A percentile compares a stretch with the other conserved stretches of the same genome.
Evolutionary conservation across 2,888 invertebrate species (phyloP).

Genomic region (Macrosoma leucophasiata): DNA sequence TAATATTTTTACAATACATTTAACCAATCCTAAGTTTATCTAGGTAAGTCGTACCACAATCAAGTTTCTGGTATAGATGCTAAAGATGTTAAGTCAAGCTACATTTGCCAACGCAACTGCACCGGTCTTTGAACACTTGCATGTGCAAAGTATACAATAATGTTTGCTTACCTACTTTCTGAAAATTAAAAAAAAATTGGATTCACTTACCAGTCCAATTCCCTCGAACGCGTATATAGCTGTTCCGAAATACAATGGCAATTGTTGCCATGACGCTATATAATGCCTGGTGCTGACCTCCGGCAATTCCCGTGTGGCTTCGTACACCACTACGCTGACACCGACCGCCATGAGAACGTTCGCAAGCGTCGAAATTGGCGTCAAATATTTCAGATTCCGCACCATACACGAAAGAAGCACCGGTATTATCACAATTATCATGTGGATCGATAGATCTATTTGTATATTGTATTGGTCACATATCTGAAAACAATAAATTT

Average conservation of each 20-base stretch:
- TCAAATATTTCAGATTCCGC: constrained; percentile 90
- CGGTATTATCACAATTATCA: constrained; percentile 83
- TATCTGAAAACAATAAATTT: constrained; percentile 71
- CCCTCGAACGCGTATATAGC: constrained; percentile 98
- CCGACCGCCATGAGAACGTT: constrained; percentile 88
- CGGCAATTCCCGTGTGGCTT: constrained; percentile 83
- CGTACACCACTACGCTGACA: constrained; percentile 84
- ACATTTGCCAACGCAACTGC: constrained; percentile 12
- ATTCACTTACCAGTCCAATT: constrained; percentile 85
- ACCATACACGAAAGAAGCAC: constrained; percentile 84
- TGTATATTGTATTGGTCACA: constrained; percentile 78
- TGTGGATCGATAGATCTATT: constrained; percentile 81
- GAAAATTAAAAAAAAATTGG: background rate
- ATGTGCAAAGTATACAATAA: background rate
- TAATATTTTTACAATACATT: too few species aligned
- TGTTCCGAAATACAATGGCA: constrained; percentile 96
- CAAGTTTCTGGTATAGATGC: too few species aligned
- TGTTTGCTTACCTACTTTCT: background rate
- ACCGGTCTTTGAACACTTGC: background rate
- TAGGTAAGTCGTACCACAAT: too few species aligned
- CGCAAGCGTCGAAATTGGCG: constrained; percentile 94
- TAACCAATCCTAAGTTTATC: too few species aligned
- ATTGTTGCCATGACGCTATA: constrained; percentile 75
- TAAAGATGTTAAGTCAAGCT: background rate
- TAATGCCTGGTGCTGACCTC: constrained; percentile 74